Base-by-base conservation (phyloP, 2,113 vertebrate genomes). In the Phaethon lepturus region DNA sequence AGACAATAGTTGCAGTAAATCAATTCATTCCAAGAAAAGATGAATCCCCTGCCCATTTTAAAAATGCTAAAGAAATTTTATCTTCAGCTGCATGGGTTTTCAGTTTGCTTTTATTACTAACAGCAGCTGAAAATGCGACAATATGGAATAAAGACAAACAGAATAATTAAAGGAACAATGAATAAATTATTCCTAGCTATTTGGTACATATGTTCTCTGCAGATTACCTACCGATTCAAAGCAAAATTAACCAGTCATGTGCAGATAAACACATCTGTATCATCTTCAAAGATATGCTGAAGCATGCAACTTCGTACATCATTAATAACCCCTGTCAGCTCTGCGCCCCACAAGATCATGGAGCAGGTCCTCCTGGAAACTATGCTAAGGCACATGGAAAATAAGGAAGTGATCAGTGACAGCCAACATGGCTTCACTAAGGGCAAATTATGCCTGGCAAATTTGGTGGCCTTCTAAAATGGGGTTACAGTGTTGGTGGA, bases 231-330 rank as follows among this genome's bases (percentile, higher is more conserved):
- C 69, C 55, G 69, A 95, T 62, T 86, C 86, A 90, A 67, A 92
- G 74, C 73, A 95, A 96, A 93, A 88, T 86, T 69, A 95, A 67
- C 59, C 75, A 96, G 84, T 72, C 94, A 73, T 49, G 66, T 96
- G 87, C 52, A 94, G 93, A 89, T 29, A 73, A 76, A 77, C 74
- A 79, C 62, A 79, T 85, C 58, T 82, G 73, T 71, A 85, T n/a
- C 0, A 33, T 73, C 91, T 90, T 72, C 62, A 93, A 62, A 93
- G 72, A 81, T 68, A n/a, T 13, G 55, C 55, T 66, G 47, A 86
- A 94, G 53, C 29, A 60, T 0, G 2, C 50, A 87, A 63, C 53
- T 79, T 6, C 2, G 58, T 73, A 75, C 58, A n/a, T 73, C 71
- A 26, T 38, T 72, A 93, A 83, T 63, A 94, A 91, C 23, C 16